A percentile compares a stretch with the other conserved stretches of the same genome.
phyloP scores from a whole-genome alignment of 2,113 vertebrate species.

The Thamnophis sirtalis region DNA sequence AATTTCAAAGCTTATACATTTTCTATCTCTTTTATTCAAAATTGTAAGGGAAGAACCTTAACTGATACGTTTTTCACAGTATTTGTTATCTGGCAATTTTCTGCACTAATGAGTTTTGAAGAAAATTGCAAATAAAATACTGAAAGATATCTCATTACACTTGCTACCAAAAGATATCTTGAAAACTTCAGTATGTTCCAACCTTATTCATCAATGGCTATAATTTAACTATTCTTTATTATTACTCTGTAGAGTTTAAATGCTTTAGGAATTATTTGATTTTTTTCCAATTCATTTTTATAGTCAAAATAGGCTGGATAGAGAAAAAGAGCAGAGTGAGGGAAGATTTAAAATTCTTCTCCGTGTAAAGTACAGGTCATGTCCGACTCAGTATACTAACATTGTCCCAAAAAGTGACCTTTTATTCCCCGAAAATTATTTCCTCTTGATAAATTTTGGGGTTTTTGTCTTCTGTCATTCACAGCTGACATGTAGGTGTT shows the following conservation, averaged over 20 bases:
- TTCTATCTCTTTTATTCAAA: not conserved
- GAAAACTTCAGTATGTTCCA: not conserved
- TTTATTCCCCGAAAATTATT: too few relatives aligned
- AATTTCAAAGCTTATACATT: not conserved
- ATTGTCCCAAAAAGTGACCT: too few relatives aligned
- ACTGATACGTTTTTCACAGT: not conserved
- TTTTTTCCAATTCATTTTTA: too few relatives aligned
- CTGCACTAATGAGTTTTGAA: not conserved
- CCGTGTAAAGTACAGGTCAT: too few relatives aligned
- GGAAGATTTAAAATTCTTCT: too few relatives aligned
- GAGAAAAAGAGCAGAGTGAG: too few relatives aligned
- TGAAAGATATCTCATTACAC: not conserved
- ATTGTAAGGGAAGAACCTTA: not conserved
- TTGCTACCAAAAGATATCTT: not conserved
- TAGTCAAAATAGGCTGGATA: too few relatives aligned
- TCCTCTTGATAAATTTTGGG: too few relatives aligned
- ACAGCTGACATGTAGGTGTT: too few relatives aligned
- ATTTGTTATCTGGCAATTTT: not conserved
- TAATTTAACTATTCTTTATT: not conserved
- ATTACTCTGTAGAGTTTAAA: not conserved
- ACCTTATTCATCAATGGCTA: not conserved
- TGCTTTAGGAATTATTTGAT: not conserved
- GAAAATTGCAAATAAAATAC: not conserved
- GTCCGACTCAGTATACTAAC: too few relatives aligned
- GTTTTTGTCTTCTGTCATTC: too few relatives aligned